A percentile compares a stretch with the other conserved stretches of the same genome.
Conservation (phyloP, 2,797 vertebrate species). For the Perdix hodgsoniae region DNA sequence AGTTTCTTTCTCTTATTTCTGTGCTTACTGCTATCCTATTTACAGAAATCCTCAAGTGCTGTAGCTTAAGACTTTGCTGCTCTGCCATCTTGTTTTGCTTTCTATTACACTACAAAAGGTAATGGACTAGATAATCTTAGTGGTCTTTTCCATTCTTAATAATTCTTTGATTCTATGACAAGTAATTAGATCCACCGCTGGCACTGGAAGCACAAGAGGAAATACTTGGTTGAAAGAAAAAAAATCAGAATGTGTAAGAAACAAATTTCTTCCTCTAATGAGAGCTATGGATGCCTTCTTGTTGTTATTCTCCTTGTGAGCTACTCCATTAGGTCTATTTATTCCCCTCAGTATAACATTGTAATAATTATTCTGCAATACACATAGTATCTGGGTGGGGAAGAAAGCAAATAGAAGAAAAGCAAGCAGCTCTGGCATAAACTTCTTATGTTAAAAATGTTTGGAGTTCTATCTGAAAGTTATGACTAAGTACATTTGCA, state of each 20-base stretch:
- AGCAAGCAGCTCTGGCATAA: background rate
- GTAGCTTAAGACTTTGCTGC: too few species aligned
- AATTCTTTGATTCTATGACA: too few species aligned
- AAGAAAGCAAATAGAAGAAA: too few species aligned
- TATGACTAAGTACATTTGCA: background rate
- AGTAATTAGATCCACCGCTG: background rate
- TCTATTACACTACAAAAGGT: too few species aligned
- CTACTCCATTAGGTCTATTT: background rate
- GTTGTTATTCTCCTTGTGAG: background rate
- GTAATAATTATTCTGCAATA: background rate
- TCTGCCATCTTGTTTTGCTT: too few species aligned
- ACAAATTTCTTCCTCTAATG: background rate
- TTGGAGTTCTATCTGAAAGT: background rate
- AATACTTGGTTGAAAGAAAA: background rate
- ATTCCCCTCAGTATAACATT: background rate
- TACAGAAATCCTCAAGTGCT: too few species aligned
- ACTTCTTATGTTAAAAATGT: background rate
- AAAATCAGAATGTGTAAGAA: background rate
- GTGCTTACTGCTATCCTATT: too few species aligned
- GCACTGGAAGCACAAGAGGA: background rate
- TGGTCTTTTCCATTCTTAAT: too few species aligned
- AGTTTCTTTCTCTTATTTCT: too few species aligned
- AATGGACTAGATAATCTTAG: too few species aligned
- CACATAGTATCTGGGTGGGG: background rate
- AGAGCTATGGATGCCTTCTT: background rate